Base-by-base conservation (phyloP, 53 echinoderm and acorn worm genomes). In the Henricia sp. region DNA sequence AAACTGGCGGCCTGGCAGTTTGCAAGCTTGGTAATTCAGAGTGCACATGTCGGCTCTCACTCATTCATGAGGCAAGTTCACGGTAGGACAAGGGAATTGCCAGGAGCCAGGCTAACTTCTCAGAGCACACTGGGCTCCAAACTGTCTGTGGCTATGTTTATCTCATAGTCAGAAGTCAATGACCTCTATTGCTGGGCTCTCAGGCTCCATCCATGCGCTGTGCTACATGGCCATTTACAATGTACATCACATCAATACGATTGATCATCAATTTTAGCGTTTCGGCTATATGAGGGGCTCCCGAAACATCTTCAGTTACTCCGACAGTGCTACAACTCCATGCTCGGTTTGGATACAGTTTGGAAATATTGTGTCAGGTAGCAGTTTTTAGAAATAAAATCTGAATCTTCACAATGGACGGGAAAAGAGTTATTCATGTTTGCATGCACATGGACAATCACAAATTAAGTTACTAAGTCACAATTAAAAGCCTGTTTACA, bases 41-140 rank as follows among this genome's bases (percentile, higher is more conserved):
- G 17, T 30, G 51, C 30, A 51, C 50, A 71, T 50, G 48, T n/a
- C 30, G 24, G 52, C 68, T 83, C 67, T 67, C 67, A 83, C 54
- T 83, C 68, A 83, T 83, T 83, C 68, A 83, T 69, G 69, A 69
- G 83, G 34, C n/a, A 55, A 85, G 57, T 72, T 65, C 63, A 85
- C 66, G 34, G 38, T 34, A 72, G 85, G 80, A 80, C 80, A 80
- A 42, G 80, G 26, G 80, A 80, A 80, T 80, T 43, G 63, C 80
- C 80, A 80, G 46, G 48, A 80, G 80, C 80, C 48, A 63, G 32
- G 63, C 64, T 63, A 50, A 80, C 64, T 80, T 80, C 80, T 80
- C 64, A 80, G 80, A 63, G 80, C 63, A 80, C 64, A 80, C 62
- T n/a, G 19, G 80, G 80, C 80, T 80, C 80, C 80, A 80, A 32